These are phyloP conservation scores for Palythoa heliodiscus DNA, from an alignment of 92 coral and sea anemone genomes.

Conservation along the genomic window DNA sequence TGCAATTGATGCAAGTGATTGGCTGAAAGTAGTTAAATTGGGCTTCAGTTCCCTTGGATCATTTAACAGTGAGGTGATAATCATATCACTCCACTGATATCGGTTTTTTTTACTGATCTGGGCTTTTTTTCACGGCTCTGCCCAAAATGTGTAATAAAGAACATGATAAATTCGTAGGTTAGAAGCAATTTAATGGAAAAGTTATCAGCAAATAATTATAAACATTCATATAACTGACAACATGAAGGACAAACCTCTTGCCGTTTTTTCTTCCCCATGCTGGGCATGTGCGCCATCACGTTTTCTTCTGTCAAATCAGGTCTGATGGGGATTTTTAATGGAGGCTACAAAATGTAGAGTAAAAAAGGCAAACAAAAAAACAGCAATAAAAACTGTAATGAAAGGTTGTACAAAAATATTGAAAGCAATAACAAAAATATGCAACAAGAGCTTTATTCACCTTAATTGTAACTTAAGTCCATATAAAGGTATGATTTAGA, in stretches of 20 bases:
- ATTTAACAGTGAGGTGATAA: too few species aligned
- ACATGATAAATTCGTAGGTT: not conserved
- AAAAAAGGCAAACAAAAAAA: not conserved
- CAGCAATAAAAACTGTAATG: not conserved
- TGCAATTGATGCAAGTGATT: too few species aligned
- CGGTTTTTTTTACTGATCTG: too few species aligned
- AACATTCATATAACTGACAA: not conserved
- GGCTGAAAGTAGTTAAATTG: too few species aligned
- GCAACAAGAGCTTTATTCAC: too few species aligned
- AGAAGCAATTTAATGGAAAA: not conserved
- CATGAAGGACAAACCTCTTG: conserved; percentile 58
- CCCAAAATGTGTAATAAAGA: too few species aligned
- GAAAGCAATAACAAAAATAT: not conserved
- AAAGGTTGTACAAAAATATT: too few species aligned
- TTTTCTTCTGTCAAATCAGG: conserved; percentile 66
- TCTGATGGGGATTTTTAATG: conserved; percentile 56
- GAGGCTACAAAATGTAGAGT: conserved; percentile 56
- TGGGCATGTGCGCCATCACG: conserved; percentile 86
- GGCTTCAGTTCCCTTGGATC: too few species aligned
- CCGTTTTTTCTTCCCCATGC: conserved; percentile 68
- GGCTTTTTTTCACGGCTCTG: too few species aligned
- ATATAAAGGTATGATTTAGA: too few species aligned
- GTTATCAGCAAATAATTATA: not conserved
- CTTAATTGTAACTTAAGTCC: too few species aligned
- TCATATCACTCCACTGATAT: too few species aligned